Evolutionary conservation across 2,797 vertebrate species (phyloP).

Genomic region (Valencia hispanica): DNA sequence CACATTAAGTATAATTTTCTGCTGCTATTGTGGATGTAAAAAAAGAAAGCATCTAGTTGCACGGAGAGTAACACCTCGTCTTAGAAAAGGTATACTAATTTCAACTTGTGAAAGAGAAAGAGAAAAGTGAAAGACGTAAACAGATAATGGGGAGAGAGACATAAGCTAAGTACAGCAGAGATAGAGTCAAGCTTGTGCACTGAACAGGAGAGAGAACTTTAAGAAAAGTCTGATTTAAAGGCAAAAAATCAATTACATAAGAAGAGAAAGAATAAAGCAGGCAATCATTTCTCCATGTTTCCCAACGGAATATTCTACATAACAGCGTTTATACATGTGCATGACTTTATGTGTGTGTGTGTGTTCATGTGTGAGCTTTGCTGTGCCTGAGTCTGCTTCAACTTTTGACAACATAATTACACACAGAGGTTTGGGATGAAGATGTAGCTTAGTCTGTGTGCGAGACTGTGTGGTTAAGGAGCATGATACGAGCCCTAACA

Average conservation of each 20-base stretch:
- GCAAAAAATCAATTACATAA: conserved; percentile 19
- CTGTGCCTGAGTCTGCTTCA: conserved; percentile 46
- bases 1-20: conserved; percentile 74
- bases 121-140: conserved; percentile 18
- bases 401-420: conserved; percentile 77
- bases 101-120: conserved; percentile 31
- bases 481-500: conserved; percentile 50
- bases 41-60: conserved; percentile 63
- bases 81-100: conserved; percentile 47
- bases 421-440: conserved; percentile 61
- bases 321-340: conserved; percentile 19
- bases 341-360: conserved; percentile 7
- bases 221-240: conserved; percentile 31
- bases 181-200: conserved; percentile 22
- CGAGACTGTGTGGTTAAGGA: conserved; percentile 62
- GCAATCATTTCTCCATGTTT: conserved; percentile 43
- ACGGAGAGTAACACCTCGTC: conserved; percentile 49
- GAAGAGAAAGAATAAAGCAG: conserved; percentile 12
- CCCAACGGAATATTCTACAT: conserved; percentile 33
- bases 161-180: background rate
- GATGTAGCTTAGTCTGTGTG: conserved; percentile 63
- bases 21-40: conserved; percentile 56
- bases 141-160: background rate
- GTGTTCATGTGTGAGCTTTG: background rate
- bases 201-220: conserved; percentile 14